A percentile compares a stretch with the other conserved stretches of the same genome.
phyloP scores from a whole-genome alignment of 2,797 vertebrate species.

The Acridotheres tristis region DNA sequence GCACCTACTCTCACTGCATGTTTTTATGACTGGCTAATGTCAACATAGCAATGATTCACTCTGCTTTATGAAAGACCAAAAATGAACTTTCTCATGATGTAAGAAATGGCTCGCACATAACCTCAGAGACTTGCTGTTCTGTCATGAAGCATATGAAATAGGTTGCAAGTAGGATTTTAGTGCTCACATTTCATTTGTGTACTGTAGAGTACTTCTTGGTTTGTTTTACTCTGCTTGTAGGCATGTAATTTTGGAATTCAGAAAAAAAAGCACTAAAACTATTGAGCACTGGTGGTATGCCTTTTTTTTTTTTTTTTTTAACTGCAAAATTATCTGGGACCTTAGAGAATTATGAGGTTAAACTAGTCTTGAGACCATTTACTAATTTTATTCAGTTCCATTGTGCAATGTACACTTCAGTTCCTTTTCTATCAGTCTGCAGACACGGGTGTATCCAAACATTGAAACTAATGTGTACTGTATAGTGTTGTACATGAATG shows the following conservation, averaged over 20 bases:
- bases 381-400: constrained; percentile 76
- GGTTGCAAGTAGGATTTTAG: constrained; percentile 62
- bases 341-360: constrained; percentile 85
- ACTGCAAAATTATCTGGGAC: constrained; percentile 61
- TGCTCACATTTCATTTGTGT: constrained; percentile 70
- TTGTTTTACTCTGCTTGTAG: constrained; percentile 64
- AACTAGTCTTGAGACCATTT: constrained; percentile 79
- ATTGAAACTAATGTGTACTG: constrained; percentile 80
- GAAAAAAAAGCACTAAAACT: constrained; percentile 54
- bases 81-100: constrained; percentile 54
- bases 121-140: constrained; percentile 68
- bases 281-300: constrained; percentile 73
- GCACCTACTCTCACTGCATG: constrained; percentile 75
- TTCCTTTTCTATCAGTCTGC: constrained; percentile 72
- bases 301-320: constrained; percentile 40
- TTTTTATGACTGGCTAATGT: constrained; percentile 69
- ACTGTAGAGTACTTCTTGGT: constrained; percentile 59
- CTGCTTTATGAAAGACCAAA: constrained; percentile 71
- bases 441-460: constrained; percentile 75
- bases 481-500: constrained; percentile 83
- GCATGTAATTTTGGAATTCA: constrained; percentile 65
- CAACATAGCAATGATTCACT: constrained; percentile 49
- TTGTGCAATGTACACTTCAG: constrained; percentile 77
- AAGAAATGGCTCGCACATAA: constrained; percentile 65
- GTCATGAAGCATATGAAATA: constrained; percentile 66